These are phyloP conservation scores for Chamaea fasciata DNA, from an alignment of 2,113 vertebrate genomes.

Conservation along the genomic window DNA sequence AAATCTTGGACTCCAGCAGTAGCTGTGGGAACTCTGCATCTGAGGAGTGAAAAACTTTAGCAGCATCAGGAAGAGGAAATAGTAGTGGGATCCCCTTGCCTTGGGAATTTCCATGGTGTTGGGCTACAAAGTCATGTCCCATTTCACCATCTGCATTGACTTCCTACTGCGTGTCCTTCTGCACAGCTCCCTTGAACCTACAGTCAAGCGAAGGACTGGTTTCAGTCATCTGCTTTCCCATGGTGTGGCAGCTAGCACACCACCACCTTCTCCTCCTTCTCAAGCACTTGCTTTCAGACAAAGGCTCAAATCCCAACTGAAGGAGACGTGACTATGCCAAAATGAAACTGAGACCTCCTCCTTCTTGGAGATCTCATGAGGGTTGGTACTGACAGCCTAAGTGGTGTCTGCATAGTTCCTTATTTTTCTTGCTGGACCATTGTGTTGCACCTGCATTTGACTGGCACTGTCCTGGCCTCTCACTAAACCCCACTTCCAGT, in stretches of 20 bases:
- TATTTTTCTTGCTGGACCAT: fast-evolving
- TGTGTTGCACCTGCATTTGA: background rate
- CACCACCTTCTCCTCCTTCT: background rate
- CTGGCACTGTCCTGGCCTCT: background rate
- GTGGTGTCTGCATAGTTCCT: background rate
- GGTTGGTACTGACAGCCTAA: background rate
- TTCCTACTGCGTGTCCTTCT: background rate
- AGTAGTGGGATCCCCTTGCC: background rate
- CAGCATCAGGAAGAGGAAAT: background rate
- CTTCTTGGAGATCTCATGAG: background rate
- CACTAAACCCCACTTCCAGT: background rate
- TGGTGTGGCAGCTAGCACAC: background rate
- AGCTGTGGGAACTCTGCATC: background rate
- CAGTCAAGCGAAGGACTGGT: background rate
- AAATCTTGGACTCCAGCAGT: background rate
- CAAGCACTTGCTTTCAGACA: background rate
- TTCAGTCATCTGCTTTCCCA: background rate
- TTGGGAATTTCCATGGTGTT: background rate
- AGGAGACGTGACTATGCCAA: background rate
- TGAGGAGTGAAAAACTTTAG: background rate
- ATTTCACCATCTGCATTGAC: background rate
- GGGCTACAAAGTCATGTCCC: background rate
- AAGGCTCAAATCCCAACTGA: background rate
- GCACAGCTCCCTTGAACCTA: background rate
- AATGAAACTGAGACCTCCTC: background rate